Percentiles rank a stretch among this genome's conserved stretches.
Evolutionary conservation across 2,113 vertebrate genomes (phyloP).

Genomic region (Lycaon pictus): DNA sequence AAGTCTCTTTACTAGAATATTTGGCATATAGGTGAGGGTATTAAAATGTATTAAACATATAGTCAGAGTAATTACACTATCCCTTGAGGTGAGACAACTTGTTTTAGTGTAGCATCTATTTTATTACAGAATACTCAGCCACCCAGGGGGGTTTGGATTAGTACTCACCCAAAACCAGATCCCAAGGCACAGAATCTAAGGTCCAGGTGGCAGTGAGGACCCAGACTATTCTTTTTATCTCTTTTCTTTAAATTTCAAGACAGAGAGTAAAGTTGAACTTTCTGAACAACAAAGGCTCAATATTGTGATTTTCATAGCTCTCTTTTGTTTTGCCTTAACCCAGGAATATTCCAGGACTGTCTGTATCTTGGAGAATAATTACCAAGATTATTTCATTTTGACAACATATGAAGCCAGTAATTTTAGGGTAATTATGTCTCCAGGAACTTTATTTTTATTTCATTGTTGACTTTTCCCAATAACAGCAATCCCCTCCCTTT

Average conservation of each 20-base stretch:
- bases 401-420: not conserved
- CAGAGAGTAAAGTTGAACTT: not conserved
- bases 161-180: not conserved
- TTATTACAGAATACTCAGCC: not conserved
- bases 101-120: not conserved
- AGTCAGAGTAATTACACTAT: not conserved
- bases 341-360: not conserved
- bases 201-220: not conserved
- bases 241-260: constrained; percentile 24
- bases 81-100: not conserved
- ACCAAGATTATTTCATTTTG: constrained; percentile 48
- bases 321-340: not conserved
- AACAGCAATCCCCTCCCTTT: not conserved
- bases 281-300: not conserved
- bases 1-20: not conserved
- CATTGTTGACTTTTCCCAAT: not conserved
- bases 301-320: not conserved
- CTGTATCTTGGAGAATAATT: not conserved
- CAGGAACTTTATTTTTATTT: not conserved
- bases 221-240: not conserved
- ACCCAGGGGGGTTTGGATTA: not conserved
- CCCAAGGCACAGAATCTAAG: not conserved
- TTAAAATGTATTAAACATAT: not conserved
- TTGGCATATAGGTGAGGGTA: not conserved
- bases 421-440: constrained; percentile 46